Base-by-base conservation (phyloP, 2,113 vertebrate genomes). In the Emydura subglobosa region DNA sequence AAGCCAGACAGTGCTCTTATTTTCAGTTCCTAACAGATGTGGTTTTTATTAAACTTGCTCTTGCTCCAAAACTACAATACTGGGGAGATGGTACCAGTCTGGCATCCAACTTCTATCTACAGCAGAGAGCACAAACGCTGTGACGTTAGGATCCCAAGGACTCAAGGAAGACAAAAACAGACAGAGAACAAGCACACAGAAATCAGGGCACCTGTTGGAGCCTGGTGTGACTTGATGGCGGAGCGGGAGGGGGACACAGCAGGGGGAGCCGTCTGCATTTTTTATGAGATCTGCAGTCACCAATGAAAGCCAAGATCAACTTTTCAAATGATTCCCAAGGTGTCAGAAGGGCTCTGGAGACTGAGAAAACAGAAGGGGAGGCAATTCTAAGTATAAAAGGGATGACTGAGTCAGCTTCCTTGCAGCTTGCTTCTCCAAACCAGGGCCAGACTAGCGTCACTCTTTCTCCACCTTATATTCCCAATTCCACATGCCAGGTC, bases 181-280 rank as follows among this genome's bases (percentile, higher is more conserved):
- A 13, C 81, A 89, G 81, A 84, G 91, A 9, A 65, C 50, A 72
- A 0, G 13, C 25, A 94, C 55, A 53, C 3, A 57, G 85, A 79
- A 92, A 82, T 2, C 0, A 0, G 27, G 19, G 55, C 57, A 27
- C 78, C 85, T n/a, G n/a, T 61, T 78, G 31, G 88, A 80, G 94
- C 27, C 21, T 84, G 72, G 82, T 94, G 92, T 83, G 88, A 94
- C 89, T 94, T 94, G 76, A 82, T 96, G 95, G 96, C 89, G 51
- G 44, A 17, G 88, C 31, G 19, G 27, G 27, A n/a, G 22, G n/a
- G 31, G 25, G 84, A 61, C 9, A 54, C 3, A 8, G 61, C 7
- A 59, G 81, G 86, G 78, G 54, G 78, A 91, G 89, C 68, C n/a
- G 39, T 24, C 65, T 44, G 85, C 86, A 90, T 6, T 82, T 81